phyloP scores from a whole-genome alignment of 2,113 vertebrate species.

The Heptranchias perlo region DNA sequence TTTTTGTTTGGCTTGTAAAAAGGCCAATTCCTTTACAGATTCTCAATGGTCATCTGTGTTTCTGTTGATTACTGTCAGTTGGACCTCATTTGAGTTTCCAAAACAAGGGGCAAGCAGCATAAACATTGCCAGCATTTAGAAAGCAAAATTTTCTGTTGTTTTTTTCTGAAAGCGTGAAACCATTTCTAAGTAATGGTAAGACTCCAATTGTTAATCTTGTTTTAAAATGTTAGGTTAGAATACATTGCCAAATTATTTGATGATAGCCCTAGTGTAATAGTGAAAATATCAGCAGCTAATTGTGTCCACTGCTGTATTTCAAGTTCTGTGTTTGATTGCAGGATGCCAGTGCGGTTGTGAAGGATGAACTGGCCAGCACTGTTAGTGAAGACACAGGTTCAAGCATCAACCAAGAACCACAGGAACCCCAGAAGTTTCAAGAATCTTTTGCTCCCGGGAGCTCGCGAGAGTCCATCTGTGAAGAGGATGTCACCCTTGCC shows the following conservation, averaged over 20 bases:
- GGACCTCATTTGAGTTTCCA: neutral
- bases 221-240: neutral
- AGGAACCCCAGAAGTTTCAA: slow-evolving; percentile 58
- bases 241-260: neutral
- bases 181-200: neutral
- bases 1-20: neutral
- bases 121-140: neutral
- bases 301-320: neutral
- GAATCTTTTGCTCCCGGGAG: slow-evolving; percentile 69
- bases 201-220: neutral
- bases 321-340: slow-evolving; percentile 49
- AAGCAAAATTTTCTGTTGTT: neutral
- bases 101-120: neutral
- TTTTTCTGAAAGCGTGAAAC: neutral
- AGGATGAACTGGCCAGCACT: slow-evolving; percentile 82
- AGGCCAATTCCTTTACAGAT: neutral
- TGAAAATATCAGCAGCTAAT: neutral
- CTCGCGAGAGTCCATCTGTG: slow-evolving; percentile 78
- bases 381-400: slow-evolving; percentile 81
- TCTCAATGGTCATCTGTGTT: neutral
- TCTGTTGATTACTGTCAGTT: neutral
- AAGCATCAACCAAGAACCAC: slow-evolving; percentile 64
- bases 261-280: neutral
- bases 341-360: slow-evolving; percentile 65
- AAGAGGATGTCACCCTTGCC: slow-evolving; percentile 90